A percentile compares a stretch with the other conserved stretches of the same genome.
Conservation (phyloP, 2,797 vertebrate species). For the Sandelia bainsii region DNA sequence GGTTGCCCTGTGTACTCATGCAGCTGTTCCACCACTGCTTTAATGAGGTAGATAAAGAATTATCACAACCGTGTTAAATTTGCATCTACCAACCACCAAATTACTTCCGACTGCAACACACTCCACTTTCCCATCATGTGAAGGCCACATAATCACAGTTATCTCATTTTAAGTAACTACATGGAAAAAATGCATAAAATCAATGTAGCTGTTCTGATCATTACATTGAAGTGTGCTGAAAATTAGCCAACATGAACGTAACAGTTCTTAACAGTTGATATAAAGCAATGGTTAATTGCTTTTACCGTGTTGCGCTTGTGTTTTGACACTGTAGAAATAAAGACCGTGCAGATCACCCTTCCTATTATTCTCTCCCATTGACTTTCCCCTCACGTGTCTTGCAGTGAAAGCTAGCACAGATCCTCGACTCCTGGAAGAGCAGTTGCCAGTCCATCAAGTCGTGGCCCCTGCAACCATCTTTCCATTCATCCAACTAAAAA, state of each 20-base stretch:
- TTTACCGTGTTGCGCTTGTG: constrained; percentile 27
- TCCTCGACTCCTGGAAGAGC: constrained; percentile 43
- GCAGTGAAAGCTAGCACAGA: constrained; percentile 53
- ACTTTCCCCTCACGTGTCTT: constrained; percentile 34
- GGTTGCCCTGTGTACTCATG: constrained; percentile 78
- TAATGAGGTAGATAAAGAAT: constrained; percentile 89
- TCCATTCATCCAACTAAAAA: background rate
- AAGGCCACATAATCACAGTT: constrained; percentile 14
- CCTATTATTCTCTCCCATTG: constrained; percentile 27
- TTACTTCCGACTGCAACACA: constrained; percentile 49
- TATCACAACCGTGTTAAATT: constrained; percentile 81
- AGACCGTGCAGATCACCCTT: constrained; percentile 37
- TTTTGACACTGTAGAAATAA: constrained; percentile 35
- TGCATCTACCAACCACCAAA: constrained; percentile 75
- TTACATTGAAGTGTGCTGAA: constrained; percentile 32
- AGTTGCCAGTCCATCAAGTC: constrained; percentile 47
- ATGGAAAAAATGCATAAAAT: constrained; percentile 5
- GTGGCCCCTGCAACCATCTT: constrained; percentile 15
- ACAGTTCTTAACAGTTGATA: constrained; percentile 14
- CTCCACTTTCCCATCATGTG: constrained; percentile 14
- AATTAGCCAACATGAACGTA: constrained; percentile 41
- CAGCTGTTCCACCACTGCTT: constrained; percentile 85
- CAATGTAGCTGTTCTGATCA: constrained; percentile 24
- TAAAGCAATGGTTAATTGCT: constrained; percentile 25
- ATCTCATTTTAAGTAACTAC: background rate